Conservation (phyloP, 2,797 vertebrate species). For the Harpagifer antarcticus region DNA sequence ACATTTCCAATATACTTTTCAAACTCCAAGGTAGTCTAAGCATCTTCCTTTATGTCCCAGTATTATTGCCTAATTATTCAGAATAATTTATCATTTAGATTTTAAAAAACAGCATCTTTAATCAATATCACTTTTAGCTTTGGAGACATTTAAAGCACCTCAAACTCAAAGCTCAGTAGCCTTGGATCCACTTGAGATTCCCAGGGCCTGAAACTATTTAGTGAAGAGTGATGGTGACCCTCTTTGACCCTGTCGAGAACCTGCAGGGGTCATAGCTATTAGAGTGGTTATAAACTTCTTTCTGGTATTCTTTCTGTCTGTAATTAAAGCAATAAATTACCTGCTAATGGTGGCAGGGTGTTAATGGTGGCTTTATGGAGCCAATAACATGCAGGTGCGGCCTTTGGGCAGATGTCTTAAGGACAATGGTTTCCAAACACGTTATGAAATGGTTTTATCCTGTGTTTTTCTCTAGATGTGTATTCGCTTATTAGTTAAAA, state of each 20-base stretch:
- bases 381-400: conserved; percentile 72
- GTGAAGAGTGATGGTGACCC: conserved; percentile 72
- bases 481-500: not conserved
- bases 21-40: not conserved
- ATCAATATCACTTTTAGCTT: not conserved
- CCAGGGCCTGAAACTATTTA: conserved; percentile 55
- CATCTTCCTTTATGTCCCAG: not conserved
- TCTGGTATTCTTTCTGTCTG: conserved; percentile 74
- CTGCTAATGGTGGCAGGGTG: conserved; percentile 70
- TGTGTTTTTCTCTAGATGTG: not conserved
- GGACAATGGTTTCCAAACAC: conserved; percentile 13
- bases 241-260: conserved; percentile 62
- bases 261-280: conserved; percentile 70
- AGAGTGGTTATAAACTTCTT: conserved; percentile 67
- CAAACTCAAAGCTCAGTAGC: conserved; percentile 6
- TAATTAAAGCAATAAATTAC: conserved; percentile 86
- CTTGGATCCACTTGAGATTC: conserved; percentile 35
- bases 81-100: not conserved
- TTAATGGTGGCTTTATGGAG: conserved; percentile 75
- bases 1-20: not conserved
- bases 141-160: not conserved
- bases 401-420: conserved; percentile 31
- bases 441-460: not conserved
- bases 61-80: not conserved
- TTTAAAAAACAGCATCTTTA: not conserved